phyloP scores from a whole-genome alignment of 2,113 vertebrate species.

The Dipodomys stephensi region DNA sequence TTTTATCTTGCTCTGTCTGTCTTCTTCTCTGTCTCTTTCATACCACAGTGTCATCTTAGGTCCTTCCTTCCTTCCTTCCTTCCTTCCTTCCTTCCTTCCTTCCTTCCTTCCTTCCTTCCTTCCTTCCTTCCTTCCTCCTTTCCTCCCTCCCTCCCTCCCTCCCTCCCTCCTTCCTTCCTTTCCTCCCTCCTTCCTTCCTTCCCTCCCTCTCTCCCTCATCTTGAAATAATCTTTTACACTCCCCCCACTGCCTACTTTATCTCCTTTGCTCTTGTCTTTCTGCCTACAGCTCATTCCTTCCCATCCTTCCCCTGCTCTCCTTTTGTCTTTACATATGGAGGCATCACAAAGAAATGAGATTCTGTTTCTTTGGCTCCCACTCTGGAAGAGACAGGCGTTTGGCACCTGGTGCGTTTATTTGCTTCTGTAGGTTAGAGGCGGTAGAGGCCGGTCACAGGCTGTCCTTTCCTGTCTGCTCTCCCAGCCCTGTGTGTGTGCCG shows the following conservation, averaged over 20 bases:
- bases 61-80: conserved; percentile 48
- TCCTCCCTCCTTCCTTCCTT: neutral
- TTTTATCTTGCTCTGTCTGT: neutral
- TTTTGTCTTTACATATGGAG: neutral
- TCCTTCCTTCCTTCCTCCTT: neutral
- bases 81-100: conserved; percentile 47
- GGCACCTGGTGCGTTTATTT: neutral
- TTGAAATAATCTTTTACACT: neutral
- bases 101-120: conserved; percentile 48
- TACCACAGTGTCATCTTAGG: neutral
- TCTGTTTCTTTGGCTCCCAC: neutral
- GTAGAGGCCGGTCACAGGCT: neutral
- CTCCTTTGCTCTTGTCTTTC: neutral
- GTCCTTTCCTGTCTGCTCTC: conserved; percentile 61
- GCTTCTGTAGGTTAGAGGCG: neutral
- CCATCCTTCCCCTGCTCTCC: neutral
- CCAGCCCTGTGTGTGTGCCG: neutral
- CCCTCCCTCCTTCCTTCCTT: neutral
- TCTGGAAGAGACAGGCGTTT: neutral
- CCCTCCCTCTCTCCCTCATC: neutral
- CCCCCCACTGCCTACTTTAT: neutral
- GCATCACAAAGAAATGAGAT: neutral
- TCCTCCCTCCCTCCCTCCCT: neutral
- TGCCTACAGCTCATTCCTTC: neutral
- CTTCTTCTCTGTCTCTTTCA: neutral